Evolutionary conservation across 2,113 vertebrate genomes (phyloP), one percentile per base, ranked within the genome.

Genomic region (Channa argus): DNA sequence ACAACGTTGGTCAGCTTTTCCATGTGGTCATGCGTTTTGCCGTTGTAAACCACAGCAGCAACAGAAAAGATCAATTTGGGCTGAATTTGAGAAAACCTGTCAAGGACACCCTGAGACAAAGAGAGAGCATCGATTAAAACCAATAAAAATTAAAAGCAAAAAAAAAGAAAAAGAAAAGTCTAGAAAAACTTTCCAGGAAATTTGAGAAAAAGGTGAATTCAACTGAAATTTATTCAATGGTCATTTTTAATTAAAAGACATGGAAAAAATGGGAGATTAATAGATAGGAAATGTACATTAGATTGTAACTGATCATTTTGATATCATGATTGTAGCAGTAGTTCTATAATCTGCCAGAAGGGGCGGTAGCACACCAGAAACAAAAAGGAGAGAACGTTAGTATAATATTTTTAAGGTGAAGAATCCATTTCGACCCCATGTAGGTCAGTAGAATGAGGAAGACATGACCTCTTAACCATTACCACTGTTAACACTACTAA

Each of bases 31-130:
- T 99, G 96, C 4, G 94, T 92, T 86, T 96, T 98, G 82, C 96
- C 94, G 1, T 99, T 99, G 91, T 99, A 99, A 52, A 97, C 77
- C 11, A 99, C 97, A 0, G 97, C 96, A 51, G 97, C 95, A 0
- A 99, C 97, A 0, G 98, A 99, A 88, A 99, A 97, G 84, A 99
- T 95, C 41, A 99, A 85, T 73, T 97, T 98, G 1, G 98, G 97
- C 86, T 98, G 97, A 74, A 99, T 97, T 77, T 99, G 98, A 52
- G 98, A 99, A 81, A 99, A 96, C 15, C 97, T 94, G 90, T 99
- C 97, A 71, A 99, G 93, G 0, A 99, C 98, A 0, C 97, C 98
- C 98, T 99, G 78, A 34, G 4, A 63, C 1, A 39, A 45, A 51
- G 43, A 46, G 9, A 65, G n/a, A 70, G 2, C 5, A 3, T 36